Evolutionary conservation across 1,140 invertebrate genomes (phyloP), one percentile per base, ranked within the genome.

Genomic region (Aradophagus sp.): DNA sequence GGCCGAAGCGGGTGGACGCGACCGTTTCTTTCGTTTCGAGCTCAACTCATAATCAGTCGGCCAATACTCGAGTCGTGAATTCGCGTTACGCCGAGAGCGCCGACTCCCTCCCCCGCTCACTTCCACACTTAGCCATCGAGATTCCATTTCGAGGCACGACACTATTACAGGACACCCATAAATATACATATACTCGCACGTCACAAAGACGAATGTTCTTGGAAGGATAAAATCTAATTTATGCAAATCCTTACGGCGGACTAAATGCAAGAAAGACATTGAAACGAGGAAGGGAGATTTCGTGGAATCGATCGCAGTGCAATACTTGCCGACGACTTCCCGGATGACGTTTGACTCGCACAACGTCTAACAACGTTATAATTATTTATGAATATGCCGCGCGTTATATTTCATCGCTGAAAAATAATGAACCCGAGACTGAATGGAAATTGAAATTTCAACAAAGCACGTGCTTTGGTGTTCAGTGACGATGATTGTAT

Each of bases 141-240:
- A 78, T 76, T 78, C 77, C 69, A 71, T 67, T 70, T 72, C 20
- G 55, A 75, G 53, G 74, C 72, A 72, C 77, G 63, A 58, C 45
- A 59, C 73, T 42, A 80, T 75, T 75, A 77, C 76, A 70, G 58
- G 45, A 15, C 62, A 35, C 42, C 73, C 77, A 77, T 77, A 78
- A 81, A 75, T 75, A 71, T 41, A 65, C 53, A 63, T 39, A 78
- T 71, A 75, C 73, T 38, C 53, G 71, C 52, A 76, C 73, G 77
- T 78, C 77, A 65, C 72, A 76, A 80, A 80, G 81, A 84, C 72
- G 77, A 77, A 82, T 78, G 77, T 85, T 86, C 83, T 80, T 76
- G 75, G 84, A 86, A 86, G 82, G 82, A 86, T 86, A 86, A 86
- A 81, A 83, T 83, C 78, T 84, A 85, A 86, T 84, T 79, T 86